Evolutionary conservation across 53 echinoderm and acorn worm genomes (phyloP).

Genomic region (Paelopatides confundens): DNA sequence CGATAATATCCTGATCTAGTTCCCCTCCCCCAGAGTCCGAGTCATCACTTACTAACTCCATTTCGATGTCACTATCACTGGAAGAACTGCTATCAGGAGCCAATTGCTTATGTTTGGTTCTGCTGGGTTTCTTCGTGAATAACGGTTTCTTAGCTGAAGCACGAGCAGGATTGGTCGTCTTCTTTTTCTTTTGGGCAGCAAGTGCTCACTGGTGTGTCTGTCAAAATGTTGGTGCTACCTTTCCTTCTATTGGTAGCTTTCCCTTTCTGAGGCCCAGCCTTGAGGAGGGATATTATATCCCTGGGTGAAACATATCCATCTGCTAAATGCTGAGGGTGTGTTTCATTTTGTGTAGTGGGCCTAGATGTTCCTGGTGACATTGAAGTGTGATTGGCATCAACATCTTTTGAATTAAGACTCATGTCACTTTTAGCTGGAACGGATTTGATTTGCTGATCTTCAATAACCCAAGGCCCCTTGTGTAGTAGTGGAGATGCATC

Average conservation of each 20-base stretch:
- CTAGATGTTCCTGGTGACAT: no score
- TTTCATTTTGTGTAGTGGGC: no score
- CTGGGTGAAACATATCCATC: not conserved
- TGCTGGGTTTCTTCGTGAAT: conserved; percentile 33
- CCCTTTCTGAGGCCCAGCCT: not conserved
- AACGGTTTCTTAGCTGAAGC: conserved; percentile 27
- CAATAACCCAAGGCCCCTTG: no score
- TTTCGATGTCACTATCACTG: conserved; percentile 48
- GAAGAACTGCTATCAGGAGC: conserved; percentile 53
- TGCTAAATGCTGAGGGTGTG: not conserved
- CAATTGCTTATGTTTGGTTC: conserved; percentile 30
- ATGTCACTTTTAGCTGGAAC: no score
- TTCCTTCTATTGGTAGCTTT: conserved; percentile 38
- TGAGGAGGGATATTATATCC: not conserved
- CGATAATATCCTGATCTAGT: conserved; percentile 33
- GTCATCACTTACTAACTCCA: not conserved
- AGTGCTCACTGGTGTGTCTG: conserved; percentile 62
- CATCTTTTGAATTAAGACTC: no score
- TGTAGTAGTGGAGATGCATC: no score
- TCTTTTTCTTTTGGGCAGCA: not conserved
- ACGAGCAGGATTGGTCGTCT: not conserved
- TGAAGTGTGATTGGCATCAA: no score
- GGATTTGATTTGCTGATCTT: no score
- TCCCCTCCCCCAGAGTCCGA: not conserved
- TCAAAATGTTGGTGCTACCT: conserved; percentile 60